These are phyloP conservation scores for Oriolus oriolus DNA, from an alignment of 2,113 vertebrate species.

Conservation along the genomic window DNA sequence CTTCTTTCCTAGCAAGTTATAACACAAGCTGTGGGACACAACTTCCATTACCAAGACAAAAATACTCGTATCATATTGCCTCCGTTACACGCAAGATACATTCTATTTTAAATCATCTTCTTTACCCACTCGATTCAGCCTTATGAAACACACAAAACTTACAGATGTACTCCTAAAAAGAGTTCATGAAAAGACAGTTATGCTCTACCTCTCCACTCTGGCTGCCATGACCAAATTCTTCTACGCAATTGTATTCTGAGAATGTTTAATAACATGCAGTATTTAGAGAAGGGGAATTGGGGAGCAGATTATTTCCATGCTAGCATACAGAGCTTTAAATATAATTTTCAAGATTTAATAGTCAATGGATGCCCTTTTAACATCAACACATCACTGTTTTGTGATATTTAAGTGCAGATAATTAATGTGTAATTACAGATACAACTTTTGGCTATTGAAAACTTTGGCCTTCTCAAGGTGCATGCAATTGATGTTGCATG, in stretches of 20 bases:
- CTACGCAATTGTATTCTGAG: not conserved
- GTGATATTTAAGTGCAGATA: not conserved
- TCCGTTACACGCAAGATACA: not conserved
- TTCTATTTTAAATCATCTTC: not conserved
- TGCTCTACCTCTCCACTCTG: not conserved
- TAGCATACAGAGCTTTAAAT: not conserved
- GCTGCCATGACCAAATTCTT: not conserved
- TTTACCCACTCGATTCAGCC: not conserved
- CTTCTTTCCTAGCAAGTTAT: not conserved
- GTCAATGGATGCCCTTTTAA: not conserved
- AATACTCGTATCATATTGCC: not conserved
- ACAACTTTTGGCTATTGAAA: not conserved
- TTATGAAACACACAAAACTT: not conserved
- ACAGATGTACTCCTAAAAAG: not conserved
- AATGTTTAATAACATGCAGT: not conserved
- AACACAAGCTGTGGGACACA: not conserved
- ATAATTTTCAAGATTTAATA: not conserved
- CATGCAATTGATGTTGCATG: not conserved
- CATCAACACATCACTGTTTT: not conserved
- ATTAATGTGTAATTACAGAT: not conserved
- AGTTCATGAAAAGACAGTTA: not conserved
- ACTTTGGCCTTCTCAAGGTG: not conserved
- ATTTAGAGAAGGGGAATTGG: not conserved
- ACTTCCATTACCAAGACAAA: not conserved
- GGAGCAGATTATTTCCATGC: not conserved